These are phyloP conservation scores for Cremastobaeus sp. DNA, from an alignment of 2,888 invertebrate species.

Conservation along the genomic window DNA sequence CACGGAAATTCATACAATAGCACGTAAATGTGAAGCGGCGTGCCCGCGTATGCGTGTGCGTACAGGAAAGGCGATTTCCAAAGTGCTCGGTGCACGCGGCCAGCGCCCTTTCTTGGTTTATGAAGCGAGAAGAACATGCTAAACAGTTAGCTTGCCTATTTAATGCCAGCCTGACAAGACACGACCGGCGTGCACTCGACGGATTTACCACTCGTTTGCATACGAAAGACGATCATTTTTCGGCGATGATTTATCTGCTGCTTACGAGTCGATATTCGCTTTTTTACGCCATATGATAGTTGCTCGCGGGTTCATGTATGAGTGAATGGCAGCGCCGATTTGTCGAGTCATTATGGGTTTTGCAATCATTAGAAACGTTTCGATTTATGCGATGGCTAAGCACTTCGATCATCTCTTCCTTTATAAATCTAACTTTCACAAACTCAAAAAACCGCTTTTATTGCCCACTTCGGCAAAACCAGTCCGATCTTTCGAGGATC, in stretches of 20 bases:
- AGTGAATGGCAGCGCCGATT: background rate
- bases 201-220: slow-evolving; percentile 38
- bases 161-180: slow-evolving; percentile 53
- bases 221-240: slow-evolving; percentile 36
- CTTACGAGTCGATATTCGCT: background rate
- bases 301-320: slow-evolving; percentile 10
- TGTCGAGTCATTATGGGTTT: slow-evolving; percentile 17
- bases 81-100: slow-evolving; percentile 67
- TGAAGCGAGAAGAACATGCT: slow-evolving; percentile 69
- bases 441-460: no score
- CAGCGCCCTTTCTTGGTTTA: slow-evolving; percentile 69
- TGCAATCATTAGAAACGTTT: slow-evolving; percentile 11
- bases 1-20: slow-evolving; percentile 58
- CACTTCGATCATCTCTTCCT: background rate
- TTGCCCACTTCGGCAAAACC: no score
- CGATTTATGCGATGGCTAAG: slow-evolving; percentile 3
- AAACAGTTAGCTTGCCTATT: slow-evolving; percentile 62
- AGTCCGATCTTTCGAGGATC: no score
- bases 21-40: slow-evolving; percentile 45
- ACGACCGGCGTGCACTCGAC: slow-evolving; percentile 25
- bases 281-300: slow-evolving; percentile 6
- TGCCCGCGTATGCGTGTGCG: slow-evolving; percentile 49
- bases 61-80: slow-evolving; percentile 63
- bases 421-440: background rate
- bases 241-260: slow-evolving; percentile 37